A percentile compares a stretch with the other conserved stretches of the same genome.
Conservation (phyloP, 2,888 invertebrate genomes). For the Poecilobothrus nobilitatus region DNA sequence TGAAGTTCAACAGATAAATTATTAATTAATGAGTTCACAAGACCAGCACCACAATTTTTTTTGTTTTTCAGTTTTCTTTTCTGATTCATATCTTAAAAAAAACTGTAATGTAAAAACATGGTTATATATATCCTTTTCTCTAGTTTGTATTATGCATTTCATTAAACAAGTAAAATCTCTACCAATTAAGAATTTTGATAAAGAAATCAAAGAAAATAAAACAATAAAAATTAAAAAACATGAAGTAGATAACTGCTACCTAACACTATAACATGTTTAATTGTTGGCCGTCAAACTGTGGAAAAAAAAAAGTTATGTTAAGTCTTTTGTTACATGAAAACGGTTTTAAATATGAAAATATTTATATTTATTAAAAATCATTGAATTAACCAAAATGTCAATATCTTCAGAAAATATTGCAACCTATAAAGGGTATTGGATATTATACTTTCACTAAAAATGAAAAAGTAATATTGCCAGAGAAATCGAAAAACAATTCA, state of each 20-base stretch:
- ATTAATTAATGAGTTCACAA: conserved; percentile 24
- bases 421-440: conserved; percentile 20
- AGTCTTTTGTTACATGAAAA: conserved; percentile 27
- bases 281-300: conserved; percentile 31
- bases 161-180: not conserved
- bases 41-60: conserved; percentile 10
- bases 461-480: conserved; percentile 13
- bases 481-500: conserved; percentile 26
- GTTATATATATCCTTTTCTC: too few species aligned
- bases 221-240: conserved; percentile 19
- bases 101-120: too few species aligned
- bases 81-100: too few species aligned
- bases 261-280: conserved; percentile 16
- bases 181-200: conserved; percentile 7
- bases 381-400: conserved; percentile 23
- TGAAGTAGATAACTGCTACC: conserved; percentile 27
- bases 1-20: conserved; percentile 25
- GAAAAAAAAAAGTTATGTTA: conserved; percentile 33
- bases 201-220: not conserved
- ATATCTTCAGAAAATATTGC: conserved; percentile 18
- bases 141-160: conserved; percentile 2
- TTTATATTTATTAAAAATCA: conserved; percentile 32
- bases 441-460: conserved; percentile 15
- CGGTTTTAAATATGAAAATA: conserved; percentile 32
- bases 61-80: too few species aligned